These are phyloP conservation scores for Myotis pilosus DNA, from an alignment of 2,797 vertebrate genomes.

Conservation along the genomic window DNA sequence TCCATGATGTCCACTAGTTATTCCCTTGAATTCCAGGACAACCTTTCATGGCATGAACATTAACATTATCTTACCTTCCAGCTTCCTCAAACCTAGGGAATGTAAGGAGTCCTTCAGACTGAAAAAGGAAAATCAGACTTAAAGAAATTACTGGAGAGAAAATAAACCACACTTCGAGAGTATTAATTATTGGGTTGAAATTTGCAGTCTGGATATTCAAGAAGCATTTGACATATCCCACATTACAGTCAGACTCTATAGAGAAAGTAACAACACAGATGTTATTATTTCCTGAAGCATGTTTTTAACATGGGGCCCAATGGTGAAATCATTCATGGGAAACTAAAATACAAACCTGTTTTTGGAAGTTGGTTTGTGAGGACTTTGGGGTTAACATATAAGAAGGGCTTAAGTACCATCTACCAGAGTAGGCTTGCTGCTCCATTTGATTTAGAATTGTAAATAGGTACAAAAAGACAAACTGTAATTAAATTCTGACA, in stretches of 20 bases:
- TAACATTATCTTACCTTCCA: not conserved
- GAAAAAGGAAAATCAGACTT: not conserved
- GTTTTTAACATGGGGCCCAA: constrained; percentile 14
- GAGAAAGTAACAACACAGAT: not conserved
- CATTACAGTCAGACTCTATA: not conserved
- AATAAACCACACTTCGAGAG: not conserved
- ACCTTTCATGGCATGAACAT: not conserved
- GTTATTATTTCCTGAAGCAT: not conserved
- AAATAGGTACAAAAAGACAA: not conserved
- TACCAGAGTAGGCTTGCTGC: not conserved
- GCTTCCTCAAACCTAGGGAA: not conserved
- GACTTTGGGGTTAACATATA: not conserved
- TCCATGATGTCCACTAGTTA: not conserved
- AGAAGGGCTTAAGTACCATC: not conserved
- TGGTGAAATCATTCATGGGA: not conserved
- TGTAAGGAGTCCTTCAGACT: not conserved
- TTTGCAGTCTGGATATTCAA: not conserved
- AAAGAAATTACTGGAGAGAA: not conserved
- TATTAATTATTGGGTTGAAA: constrained; percentile 56
- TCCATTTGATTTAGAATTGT: constrained; percentile 30
- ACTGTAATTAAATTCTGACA: not conserved
- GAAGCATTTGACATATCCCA: constrained; percentile 20
- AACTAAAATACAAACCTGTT: constrained; percentile 2
- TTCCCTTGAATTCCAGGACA: not conserved
- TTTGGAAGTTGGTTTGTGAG: not conserved